Conservation (phyloP, 2,113 vertebrate genomes). For the Saguinus midas region DNA sequence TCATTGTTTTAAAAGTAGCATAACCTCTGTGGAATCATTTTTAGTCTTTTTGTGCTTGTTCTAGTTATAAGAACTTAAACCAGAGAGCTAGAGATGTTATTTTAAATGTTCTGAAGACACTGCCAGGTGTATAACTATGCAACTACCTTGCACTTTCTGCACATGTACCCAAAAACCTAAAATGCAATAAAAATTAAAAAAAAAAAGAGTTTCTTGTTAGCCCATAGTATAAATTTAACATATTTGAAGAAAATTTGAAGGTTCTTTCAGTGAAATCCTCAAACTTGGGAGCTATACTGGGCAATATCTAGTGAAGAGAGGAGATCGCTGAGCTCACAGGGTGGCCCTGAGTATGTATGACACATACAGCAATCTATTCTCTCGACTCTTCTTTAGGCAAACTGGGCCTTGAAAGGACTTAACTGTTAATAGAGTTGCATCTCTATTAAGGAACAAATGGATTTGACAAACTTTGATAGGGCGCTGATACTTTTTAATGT, state of each 20-base stretch:
- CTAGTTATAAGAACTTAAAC: conserved; percentile 35
- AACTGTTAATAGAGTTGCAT: not conserved
- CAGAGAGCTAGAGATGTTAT: conserved; percentile 16
- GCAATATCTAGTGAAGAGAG: not conserved
- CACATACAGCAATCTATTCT: not conserved
- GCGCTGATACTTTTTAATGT: conserved; percentile 36
- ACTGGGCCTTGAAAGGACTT: not conserved
- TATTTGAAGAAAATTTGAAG: conserved; percentile 18
- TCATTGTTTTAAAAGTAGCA: conserved; percentile 50
- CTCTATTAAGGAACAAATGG: not conserved
- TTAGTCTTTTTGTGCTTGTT: conserved; percentile 40
- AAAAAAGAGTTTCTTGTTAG: not conserved
- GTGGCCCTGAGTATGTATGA: not conserved
- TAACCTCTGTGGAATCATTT: conserved; percentile 18
- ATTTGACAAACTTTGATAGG: not conserved
- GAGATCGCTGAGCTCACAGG: not conserved
- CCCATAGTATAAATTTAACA: not conserved
- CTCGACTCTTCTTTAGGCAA: not conserved
- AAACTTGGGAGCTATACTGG: not conserved
- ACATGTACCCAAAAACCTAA: no score
- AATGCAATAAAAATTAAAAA: no score
- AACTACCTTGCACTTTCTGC: no score
- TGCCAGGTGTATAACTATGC: no score
- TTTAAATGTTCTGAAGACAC: not conserved
- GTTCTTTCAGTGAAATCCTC: not conserved